Conservation (phyloP, 2,113 vertebrate species). For the Loxodonta africana region DNA sequence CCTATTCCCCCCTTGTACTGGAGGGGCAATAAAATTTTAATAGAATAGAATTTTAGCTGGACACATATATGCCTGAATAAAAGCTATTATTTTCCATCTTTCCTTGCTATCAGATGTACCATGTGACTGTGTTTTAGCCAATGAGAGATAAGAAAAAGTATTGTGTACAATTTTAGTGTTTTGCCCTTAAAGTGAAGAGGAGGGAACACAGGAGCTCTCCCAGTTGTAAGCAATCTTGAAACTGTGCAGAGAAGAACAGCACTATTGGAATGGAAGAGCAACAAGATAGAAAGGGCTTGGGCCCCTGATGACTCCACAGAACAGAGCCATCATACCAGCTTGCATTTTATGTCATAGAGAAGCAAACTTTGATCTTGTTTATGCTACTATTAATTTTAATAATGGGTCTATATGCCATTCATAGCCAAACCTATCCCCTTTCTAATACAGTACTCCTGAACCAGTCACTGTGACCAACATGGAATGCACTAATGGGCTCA, state of each 20-base stretch:
- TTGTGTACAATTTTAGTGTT: neutral
- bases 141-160: neutral
- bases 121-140: neutral
- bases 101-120: neutral
- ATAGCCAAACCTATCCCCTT: neutral
- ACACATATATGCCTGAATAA: neutral
- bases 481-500: neutral
- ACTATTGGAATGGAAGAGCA: neutral
- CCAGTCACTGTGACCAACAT: neutral
- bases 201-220: neutral
- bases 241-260: neutral
- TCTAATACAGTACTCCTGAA: neutral
- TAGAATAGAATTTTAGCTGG: neutral
- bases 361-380: neutral
- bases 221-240: neutral
- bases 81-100: neutral
- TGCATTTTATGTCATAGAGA: neutral
- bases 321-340: too few relatives aligned
- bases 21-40: too few relatives aligned
- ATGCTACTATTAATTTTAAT: neutral
- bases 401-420: neutral
- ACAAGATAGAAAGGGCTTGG: neutral
- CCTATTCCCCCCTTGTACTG: neutral
- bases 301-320: neutral
- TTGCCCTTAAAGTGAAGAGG: neutral